A percentile compares a stretch with the other conserved stretches of the same genome.
Evolutionary conservation across 1,140 invertebrate genomes (phyloP).

Genomic region (Ceratosolen fusciceps): DNA sequence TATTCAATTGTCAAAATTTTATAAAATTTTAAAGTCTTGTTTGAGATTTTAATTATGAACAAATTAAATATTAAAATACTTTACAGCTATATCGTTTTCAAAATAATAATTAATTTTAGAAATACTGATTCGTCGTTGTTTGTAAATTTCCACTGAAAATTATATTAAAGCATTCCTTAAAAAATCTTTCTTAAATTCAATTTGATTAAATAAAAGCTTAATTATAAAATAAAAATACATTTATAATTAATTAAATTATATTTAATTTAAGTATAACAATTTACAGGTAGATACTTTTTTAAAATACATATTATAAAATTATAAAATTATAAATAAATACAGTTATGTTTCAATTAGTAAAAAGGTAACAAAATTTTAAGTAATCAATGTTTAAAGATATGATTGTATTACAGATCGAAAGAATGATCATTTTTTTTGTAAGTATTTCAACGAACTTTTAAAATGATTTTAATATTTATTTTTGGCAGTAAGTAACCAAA

Average conservation of each 20-base stretch:
- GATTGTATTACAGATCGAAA: neutral
- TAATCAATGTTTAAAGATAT: neutral
- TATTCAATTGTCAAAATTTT: too few relatives aligned
- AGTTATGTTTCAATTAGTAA: too few relatives aligned
- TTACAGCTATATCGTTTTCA: too few relatives aligned
- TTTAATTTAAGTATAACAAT: neutral
- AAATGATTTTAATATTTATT: neutral
- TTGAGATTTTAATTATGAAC: too few relatives aligned
- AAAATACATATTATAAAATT: neutral
- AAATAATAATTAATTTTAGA: too few relatives aligned
- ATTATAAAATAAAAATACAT: slow-evolving; percentile 25
- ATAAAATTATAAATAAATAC: too few relatives aligned
- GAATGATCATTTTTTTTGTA: neutral
- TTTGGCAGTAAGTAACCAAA: neutral
- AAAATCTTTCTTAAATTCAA: neutral
- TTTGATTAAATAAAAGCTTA: too few relatives aligned
- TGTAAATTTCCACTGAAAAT: too few relatives aligned
- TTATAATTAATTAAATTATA: neutral
- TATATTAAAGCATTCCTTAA: too few relatives aligned
- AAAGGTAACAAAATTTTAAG: neutral
- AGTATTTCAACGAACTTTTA: neutral
- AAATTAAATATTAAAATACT: too few relatives aligned
- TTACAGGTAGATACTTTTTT: slow-evolving; percentile 10
- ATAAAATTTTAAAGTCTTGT: too few relatives aligned
- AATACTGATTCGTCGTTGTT: too few relatives aligned